A percentile compares a stretch with the other conserved stretches of the same genome.
These are phyloP conservation scores for Rhombomys opimus DNA, from an alignment of 2,113 vertebrate genomes.

Conservation along the genomic window DNA sequence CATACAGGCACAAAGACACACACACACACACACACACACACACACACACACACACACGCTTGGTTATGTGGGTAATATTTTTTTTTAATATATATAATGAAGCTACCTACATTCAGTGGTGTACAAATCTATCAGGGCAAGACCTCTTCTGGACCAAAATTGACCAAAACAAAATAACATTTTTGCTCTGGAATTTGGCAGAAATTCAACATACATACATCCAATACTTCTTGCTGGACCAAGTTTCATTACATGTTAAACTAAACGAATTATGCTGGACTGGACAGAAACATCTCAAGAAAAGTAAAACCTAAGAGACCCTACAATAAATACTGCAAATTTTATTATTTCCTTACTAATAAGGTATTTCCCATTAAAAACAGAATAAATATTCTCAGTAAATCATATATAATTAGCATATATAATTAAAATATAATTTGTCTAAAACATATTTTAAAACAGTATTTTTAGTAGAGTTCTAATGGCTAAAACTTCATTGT, in stretches of 20 bases:
- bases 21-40: background rate
- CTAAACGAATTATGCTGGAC: slow-evolving; percentile 33
- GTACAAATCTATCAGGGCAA: slow-evolving; percentile 61
- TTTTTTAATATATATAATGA: slow-evolving; percentile 30
- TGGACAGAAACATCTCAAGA: slow-evolving; percentile 34
- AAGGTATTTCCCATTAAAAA: slow-evolving; percentile 1
- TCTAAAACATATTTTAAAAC: slow-evolving; percentile 51
- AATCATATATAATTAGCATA: slow-evolving; percentile 15
- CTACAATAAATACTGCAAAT: slow-evolving; percentile 13
- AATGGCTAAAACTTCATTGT: slow-evolving; percentile 21
- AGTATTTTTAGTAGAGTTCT: slow-evolving; percentile 33
- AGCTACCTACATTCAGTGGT: slow-evolving; percentile 24
- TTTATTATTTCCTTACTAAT: slow-evolving; percentile 50
- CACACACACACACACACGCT: background rate
- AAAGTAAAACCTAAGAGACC: background rate
- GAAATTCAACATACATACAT: slow-evolving; percentile 56
- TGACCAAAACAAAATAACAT: slow-evolving; percentile 57
- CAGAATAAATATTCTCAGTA: slow-evolving; percentile 12
- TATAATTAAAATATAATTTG: background rate
- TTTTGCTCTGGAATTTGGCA: slow-evolving; percentile 63
- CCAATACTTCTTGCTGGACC: slow-evolving; percentile 35
- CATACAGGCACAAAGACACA: background rate
- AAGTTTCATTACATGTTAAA: slow-evolving; percentile 67
- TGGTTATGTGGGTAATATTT: background rate
- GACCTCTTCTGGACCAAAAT: slow-evolving; percentile 57